These are phyloP conservation scores for Eudemis profundana DNA, from an alignment of 2,888 invertebrate genomes.

Conservation along the genomic window DNA sequence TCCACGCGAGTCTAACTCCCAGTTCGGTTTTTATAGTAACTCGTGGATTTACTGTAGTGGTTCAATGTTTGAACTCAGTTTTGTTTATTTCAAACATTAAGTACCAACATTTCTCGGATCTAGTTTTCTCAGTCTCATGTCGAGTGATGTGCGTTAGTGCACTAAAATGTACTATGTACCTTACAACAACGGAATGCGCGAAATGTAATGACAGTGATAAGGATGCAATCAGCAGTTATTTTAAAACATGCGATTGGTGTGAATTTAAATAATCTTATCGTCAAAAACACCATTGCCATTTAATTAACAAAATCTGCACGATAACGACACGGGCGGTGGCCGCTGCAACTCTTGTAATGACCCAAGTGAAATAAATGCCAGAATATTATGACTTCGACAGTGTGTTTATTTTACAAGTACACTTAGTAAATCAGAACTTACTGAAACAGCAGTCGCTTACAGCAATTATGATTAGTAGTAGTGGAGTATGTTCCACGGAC, in stretches of 20 bases:
- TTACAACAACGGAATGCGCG: too few species aligned
- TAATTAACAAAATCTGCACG: slow-evolving; percentile 25
- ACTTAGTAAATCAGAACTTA: too few species aligned
- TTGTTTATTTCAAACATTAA: too few species aligned
- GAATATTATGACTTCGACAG: not conserved
- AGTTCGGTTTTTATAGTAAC: too few species aligned
- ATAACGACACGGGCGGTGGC: slow-evolving; percentile 6
- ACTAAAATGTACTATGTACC: too few species aligned
- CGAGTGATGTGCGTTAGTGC: too few species aligned
- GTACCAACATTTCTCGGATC: too few species aligned
- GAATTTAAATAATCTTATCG: slow-evolving; percentile 38
- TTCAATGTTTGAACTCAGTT: too few species aligned
- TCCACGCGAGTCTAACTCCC: too few species aligned
- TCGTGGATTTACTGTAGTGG: too few species aligned
- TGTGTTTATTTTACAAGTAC: not conserved
- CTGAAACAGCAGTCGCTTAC: not conserved
- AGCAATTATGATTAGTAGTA: not conserved
- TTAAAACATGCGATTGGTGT: slow-evolving; percentile 16
- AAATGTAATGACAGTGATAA: slow-evolving; percentile 28
- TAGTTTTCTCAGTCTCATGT: too few species aligned
- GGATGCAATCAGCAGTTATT: slow-evolving; percentile 27
- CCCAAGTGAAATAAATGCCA: slow-evolving; percentile 5
- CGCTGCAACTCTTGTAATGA: slow-evolving; percentile 6
- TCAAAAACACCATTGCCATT: slow-evolving; percentile 16
- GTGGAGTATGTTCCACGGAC: too few species aligned